A percentile compares a stretch with the other conserved stretches of the same genome.
Evolutionary conservation across 2,113 vertebrate genomes (phyloP).

Genomic region (Ciconia stormi): DNA sequence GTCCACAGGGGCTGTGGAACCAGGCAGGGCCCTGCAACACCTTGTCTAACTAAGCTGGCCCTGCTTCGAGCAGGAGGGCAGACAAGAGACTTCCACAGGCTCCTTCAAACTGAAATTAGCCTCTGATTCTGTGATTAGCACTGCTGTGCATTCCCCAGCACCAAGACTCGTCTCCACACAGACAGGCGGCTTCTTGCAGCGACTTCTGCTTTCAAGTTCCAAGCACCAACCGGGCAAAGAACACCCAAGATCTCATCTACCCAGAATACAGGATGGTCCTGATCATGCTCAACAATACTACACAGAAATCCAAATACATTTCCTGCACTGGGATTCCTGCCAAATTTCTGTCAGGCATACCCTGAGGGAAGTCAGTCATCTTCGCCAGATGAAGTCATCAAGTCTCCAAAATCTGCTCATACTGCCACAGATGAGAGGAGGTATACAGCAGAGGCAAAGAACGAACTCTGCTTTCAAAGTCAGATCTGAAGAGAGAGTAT

Average conservation of each 20-base stretch:
- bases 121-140: neutral
- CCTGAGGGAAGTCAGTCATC: neutral
- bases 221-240: neutral
- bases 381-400: slow-evolving; percentile 19
- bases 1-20: neutral
- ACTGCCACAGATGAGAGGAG: neutral
- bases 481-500: neutral
- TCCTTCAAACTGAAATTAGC: neutral
- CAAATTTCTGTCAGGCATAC: neutral
- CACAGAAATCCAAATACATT: slow-evolving; percentile 17
- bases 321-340: slow-evolving; percentile 16
- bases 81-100: neutral
- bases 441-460: neutral
- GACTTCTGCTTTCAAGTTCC: slow-evolving; percentile 12
- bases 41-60: neutral
- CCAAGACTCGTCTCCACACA: neutral
- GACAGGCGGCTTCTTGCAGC: neutral
- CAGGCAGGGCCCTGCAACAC: neutral
- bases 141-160: neutral
- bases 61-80: neutral
- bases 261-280: slow-evolving; percentile 28
- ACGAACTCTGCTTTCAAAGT: neutral
- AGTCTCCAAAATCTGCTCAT: neutral
- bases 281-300: neutral
- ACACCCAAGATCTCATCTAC: slow-evolving; percentile 46